A percentile compares a stretch with the other conserved stretches of the same genome.
Conservation (phyloP, 2,888 invertebrate genomes). For the Pecten maximus region DNA sequence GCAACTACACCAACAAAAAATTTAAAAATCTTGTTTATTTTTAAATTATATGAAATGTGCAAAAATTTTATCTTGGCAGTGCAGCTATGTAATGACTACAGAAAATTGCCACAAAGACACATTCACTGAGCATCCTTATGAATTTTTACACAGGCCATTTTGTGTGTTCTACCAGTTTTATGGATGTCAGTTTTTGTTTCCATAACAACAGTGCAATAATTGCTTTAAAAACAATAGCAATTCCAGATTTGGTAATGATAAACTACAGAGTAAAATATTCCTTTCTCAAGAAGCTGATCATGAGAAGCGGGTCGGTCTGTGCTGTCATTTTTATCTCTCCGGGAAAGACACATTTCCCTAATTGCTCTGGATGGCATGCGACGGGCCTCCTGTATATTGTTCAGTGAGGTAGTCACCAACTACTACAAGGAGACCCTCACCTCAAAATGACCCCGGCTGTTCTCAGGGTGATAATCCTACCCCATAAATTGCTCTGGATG, state of each 20-base stretch:
- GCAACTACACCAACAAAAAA: no score
- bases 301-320: no score
- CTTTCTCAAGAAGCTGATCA: not conserved
- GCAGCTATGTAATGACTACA: not conserved
- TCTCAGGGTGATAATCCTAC: no score
- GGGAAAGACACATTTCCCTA: no score
- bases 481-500: no score
- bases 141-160: not conserved
- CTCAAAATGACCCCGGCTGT: no score
- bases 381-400: no score
- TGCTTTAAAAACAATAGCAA: not conserved
- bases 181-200: not conserved
- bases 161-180: not conserved
- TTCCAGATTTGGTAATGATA: not conserved
- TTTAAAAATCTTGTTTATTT: not conserved
- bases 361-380: no score
- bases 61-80: not conserved
- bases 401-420: no score
- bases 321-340: no score
- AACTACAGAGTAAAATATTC: not conserved
- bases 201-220: not conserved
- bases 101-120: not conserved
- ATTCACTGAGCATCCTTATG: not conserved
- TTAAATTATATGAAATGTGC: not conserved
- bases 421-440: no score